These are phyloP conservation scores for Zaprionus bogoriensis DNA, from an alignment of 2,888 invertebrate genomes.

Conservation along the genomic window DNA sequence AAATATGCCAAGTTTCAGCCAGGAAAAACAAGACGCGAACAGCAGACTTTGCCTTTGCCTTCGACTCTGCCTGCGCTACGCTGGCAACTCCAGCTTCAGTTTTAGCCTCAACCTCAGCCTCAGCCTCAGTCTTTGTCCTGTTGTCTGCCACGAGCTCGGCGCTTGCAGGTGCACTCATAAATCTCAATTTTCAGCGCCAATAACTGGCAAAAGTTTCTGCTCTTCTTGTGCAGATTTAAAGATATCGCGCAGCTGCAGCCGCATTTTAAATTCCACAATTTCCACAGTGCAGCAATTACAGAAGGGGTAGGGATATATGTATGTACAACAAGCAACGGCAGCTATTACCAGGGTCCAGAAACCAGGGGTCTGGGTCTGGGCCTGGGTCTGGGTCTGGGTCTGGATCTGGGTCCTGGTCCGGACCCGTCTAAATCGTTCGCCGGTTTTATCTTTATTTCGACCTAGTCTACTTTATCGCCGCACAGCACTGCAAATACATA, in stretches of 20 bases:
- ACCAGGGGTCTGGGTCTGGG: too few species aligned
- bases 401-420: neutral
- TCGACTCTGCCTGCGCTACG: too few species aligned
- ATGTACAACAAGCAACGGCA: too few species aligned
- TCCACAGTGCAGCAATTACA: conserved; percentile 42
- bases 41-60: too few species aligned
- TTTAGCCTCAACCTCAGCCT: neutral
- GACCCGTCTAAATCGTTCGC: conserved; percentile 52
- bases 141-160: neutral
- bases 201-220: conserved; percentile 64
- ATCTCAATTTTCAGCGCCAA: conserved; percentile 72
- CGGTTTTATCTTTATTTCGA: conserved; percentile 74
- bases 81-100: conserved; percentile 4
- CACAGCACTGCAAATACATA: conserved; percentile 44
- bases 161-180: conserved; percentile 63
- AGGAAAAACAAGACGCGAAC: conserved; percentile 48
- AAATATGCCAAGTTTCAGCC: conserved; percentile 70
- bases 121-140: neutral
- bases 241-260: conserved; percentile 36
- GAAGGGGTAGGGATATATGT: too few species aligned
- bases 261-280: conserved; percentile 43
- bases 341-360: too few species aligned
- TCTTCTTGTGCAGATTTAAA: conserved; percentile 17
- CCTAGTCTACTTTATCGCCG: conserved; percentile 74
- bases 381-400: neutral